Evolutionary conservation across 2,888 invertebrate species (phyloP), one percentile per base, ranked within the genome.

Genomic region (Meteorus colon): DNA sequence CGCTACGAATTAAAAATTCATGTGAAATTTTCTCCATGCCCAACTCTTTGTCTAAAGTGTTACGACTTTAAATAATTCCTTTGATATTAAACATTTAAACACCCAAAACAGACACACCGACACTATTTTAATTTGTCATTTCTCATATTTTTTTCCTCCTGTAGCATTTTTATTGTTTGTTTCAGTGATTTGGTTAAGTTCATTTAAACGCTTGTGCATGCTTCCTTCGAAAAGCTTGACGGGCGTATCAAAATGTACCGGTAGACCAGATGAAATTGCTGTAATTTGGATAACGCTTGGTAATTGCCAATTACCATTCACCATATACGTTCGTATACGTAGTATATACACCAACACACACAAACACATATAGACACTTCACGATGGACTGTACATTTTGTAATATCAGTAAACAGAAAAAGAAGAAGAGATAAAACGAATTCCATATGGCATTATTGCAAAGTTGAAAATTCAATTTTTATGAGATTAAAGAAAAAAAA

Each of bases 271-370:
- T 70, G 67, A 75, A 77, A 69, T 75, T 75, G 70, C 72, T 67
- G 76, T 79, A 79, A 80, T 80, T 80, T 80, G 60, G 77, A 73
- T 76, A 77, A 77, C 79, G 70, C 79, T 74, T 66, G 74, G 75
- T 80, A 80, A 80, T 80, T 80, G 80, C 48, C 80, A 80, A 80
- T 80, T 80, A 80, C 75, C 63, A 78, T 77, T 79, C 76, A 60
- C 68, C 70, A 24, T 72, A 66, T 66, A 65, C 75, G 62, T 66
- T 67, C 59, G 51, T 48, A 8, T 41, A 48, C n/a, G 6, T 12
- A 41, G 41, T 12, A n/a, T 2, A 48, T 27, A 72, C 73, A 62
- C 66, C 34, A 34, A 60, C 34, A 45, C 34, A 45, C 70, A 55
- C 63, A 24, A n/a, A 34, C 29, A 60, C 37, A 37, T 59, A 51